Conservation (phyloP, 1,140 invertebrate species). For the Globodera ellingtonae region DNA sequence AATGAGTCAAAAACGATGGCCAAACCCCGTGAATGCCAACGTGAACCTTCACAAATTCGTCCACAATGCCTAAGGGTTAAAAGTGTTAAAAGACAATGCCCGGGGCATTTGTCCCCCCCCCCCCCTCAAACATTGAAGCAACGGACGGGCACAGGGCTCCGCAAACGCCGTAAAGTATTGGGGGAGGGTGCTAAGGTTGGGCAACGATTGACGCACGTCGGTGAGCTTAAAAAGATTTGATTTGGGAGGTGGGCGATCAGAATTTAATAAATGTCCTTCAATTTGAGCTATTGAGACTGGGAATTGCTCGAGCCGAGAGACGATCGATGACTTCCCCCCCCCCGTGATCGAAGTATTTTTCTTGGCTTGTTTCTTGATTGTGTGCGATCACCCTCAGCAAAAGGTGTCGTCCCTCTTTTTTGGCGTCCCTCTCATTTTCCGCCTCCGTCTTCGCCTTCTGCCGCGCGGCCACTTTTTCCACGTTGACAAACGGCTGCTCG, state of each 20-base stretch:
- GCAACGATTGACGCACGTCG: slow-evolving; percentile 26
- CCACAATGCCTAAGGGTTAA: slow-evolving; percentile 29
- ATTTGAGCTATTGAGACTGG: too few relatives aligned
- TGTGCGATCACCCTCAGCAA: slow-evolving; percentile 12
- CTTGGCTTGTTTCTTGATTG: background rate
- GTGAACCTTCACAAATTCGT: slow-evolving; percentile 39
- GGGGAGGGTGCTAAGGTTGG: slow-evolving; percentile 43
- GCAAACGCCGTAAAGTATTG: slow-evolving; percentile 55
- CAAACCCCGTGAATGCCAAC: slow-evolving; percentile 48
- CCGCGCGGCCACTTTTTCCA: slow-evolving; percentile 30
- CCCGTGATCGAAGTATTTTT: too few relatives aligned
- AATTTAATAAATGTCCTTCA: background rate
- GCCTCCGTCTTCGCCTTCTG: slow-evolving; percentile 23
- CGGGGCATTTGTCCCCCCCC: background rate
- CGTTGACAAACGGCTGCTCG: slow-evolving; percentile 39
- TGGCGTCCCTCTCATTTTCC: slow-evolving; percentile 16
- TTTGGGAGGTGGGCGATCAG: background rate
- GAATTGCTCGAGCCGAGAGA: too few relatives aligned
- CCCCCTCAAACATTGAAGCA: slow-evolving; percentile 37
- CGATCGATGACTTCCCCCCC: too few relatives aligned
- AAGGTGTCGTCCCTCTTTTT: slow-evolving; percentile 24
- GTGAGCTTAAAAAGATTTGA: slow-evolving; percentile 33
- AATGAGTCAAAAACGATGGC: slow-evolving; percentile 27
- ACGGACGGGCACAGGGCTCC: slow-evolving; percentile 44
- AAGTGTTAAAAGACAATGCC: background rate